phyloP scores from a whole-genome alignment of 2,113 vertebrate species.

The Scophthalmus maximus region DNA sequence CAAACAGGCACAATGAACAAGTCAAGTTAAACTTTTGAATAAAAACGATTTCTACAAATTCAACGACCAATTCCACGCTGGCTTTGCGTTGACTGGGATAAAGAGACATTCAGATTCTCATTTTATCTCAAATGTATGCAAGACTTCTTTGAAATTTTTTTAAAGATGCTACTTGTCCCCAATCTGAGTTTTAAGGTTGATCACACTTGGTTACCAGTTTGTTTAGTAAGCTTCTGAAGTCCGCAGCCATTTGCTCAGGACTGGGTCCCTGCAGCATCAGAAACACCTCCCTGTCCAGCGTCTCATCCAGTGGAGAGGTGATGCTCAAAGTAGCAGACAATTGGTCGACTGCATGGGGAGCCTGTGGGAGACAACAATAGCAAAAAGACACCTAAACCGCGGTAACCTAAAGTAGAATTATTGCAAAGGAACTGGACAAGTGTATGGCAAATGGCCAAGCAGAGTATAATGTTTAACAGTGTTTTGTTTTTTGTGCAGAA shows the following conservation, averaged over 20 bases:
- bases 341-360: conserved; percentile 52
- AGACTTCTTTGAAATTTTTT: too few relatives aligned
- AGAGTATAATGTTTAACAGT: background rate
- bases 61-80: too few relatives aligned
- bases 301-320: conserved; percentile 76
- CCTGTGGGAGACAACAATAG: conserved; percentile 23
- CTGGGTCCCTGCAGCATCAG: conserved; percentile 84
- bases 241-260: conserved; percentile 78
- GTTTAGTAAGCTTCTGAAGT: conserved; percentile 79
- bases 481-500: conserved; percentile 1
- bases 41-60: too few relatives aligned
- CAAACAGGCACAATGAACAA: too few relatives aligned
- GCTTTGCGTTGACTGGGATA: too few relatives aligned
- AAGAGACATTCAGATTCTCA: too few relatives aligned
- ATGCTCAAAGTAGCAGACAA: conserved; percentile 56
- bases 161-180: background rate
- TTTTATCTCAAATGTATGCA: background rate
- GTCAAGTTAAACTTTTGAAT: too few relatives aligned
- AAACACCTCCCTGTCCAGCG: conserved; percentile 85
- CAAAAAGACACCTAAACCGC: too few relatives aligned
- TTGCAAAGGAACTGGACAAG: background rate
- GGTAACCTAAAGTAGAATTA: too few relatives aligned
- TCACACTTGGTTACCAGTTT: conserved; percentile 79
- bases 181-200: background rate
- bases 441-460: background rate